Percentiles rank a stretch among this genome's conserved stretches.
Evolutionary conservation across 2,888 invertebrate genomes (phyloP).

Genomic region (Crepidodera aurea): DNA sequence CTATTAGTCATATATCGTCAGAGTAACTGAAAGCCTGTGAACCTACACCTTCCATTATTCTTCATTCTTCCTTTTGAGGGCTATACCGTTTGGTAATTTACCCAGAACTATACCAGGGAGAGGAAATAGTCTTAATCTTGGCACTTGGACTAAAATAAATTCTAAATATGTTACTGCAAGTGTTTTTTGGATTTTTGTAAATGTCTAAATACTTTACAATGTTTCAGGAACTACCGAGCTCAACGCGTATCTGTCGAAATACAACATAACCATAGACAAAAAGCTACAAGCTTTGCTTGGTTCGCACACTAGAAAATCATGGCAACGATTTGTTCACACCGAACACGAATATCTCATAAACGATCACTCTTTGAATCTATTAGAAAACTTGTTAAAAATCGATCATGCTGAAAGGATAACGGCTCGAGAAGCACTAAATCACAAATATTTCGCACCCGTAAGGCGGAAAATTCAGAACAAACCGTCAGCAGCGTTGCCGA

Average conservation of each 20-base stretch:
- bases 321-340: conserved; percentile 58
- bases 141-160: too few species aligned
- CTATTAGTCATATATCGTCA: too few species aligned
- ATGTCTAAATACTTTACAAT: too few species aligned
- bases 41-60: too few species aligned
- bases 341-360: conserved; percentile 60
- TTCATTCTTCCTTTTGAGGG: too few species aligned
- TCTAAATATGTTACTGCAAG: too few species aligned
- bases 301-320: conserved; percentile 54
- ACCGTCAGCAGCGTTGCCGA: conserved; percentile 16
- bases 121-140: too few species aligned
- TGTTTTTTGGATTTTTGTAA: too few species aligned
- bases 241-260: conserved; percentile 55
- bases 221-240: conserved; percentile 54
- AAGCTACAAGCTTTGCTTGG: conserved; percentile 51
- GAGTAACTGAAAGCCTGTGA: too few species aligned
- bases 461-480: conserved; percentile 35
- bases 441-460: conserved; percentile 56
- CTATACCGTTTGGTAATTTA: too few species aligned
- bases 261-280: conserved; percentile 54
- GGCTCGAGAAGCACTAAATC: conserved; percentile 57
- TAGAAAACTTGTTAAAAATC: conserved; percentile 56
- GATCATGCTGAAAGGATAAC: conserved; percentile 59
- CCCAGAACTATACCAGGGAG: too few species aligned
- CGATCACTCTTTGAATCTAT: conserved; percentile 55